Evolutionary conservation across 2,888 invertebrate species (phyloP), one percentile per base, ranked within the genome.

Genomic region (Noctua janthina): DNA sequence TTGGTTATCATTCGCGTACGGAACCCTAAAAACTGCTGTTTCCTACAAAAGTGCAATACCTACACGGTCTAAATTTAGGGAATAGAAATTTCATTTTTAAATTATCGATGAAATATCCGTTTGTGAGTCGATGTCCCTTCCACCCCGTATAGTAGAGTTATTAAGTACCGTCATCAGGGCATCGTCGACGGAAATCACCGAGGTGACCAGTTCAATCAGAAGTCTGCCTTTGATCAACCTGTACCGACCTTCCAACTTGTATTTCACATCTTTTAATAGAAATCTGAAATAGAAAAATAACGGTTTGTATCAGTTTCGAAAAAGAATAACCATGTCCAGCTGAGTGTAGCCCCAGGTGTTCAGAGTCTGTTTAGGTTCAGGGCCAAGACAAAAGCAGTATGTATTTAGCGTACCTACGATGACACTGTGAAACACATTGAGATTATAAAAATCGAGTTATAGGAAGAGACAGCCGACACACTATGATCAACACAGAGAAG

Each of bases 181-280:
- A 17, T 93, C 91, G 8, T 89, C 84, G 15, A 91, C 85, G 0
- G 76, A 17, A 5, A 96, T 81, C 4, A 93, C 89, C 0, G 96
- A 96, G 66, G 90, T 82, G 1, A 95, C 82, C 17, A 93, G 79
- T 71, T 95, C 95, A 23, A 96, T 89, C 1, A 90, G 88, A 1
- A 95, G 90, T 74, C 91, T 91, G 66, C 94, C 89, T n/a, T 92
- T 88, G 62, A 94, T 82, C 74, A 96, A 78, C 20, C 95, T 92
- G 68, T 95, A 93, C 2, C 95, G 92, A 15, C 94, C 96, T 82
- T 95, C 93, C 85, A 95, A 87, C 35, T 86, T 90, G 86, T 94
- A 96, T 54, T 84, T 67, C 2, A 94, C 96, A 64, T 94, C 87
- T 87, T 92, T 94, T 35, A 96, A 82, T 3, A 95, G 90, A 74